A percentile compares a stretch with the other conserved stretches of the same genome.
Conservation (phyloP, 64 coral and sea anemone species). For the Orbicella faveolata region DNA sequence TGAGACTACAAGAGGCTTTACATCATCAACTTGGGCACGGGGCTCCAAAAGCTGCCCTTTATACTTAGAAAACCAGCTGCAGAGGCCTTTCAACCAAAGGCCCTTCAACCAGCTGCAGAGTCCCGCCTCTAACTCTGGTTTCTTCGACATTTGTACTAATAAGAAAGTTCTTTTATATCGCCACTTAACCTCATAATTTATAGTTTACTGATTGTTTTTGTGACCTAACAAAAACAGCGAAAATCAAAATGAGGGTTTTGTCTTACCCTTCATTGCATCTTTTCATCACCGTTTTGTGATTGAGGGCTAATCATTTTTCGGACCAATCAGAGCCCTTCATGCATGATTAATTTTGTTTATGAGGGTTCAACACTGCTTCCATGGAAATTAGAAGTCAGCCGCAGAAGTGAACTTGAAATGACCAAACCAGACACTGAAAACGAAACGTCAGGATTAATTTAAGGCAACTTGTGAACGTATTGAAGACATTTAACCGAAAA, state of each 20-base stretch:
- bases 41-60: too few relatives aligned
- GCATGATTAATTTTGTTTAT: constrained; percentile 97
- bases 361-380: constrained; percentile 59
- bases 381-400: constrained; percentile 79
- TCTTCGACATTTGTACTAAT: too few relatives aligned
- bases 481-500: not conserved
- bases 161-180: too few relatives aligned
- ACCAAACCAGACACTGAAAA: constrained; percentile 44
- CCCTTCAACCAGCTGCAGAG: too few relatives aligned
- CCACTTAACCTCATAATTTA: not conserved
- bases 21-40: too few relatives aligned
- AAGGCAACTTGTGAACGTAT: not conserved
- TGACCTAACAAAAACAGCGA: not conserved
- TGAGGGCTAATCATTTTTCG: not conserved
- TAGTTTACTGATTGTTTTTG: not conserved
- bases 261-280: not conserved
- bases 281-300: not conserved
- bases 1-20: too few relatives aligned
- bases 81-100: too few relatives aligned
- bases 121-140: too few relatives aligned
- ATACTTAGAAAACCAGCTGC: too few relatives aligned
- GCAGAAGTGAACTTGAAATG: constrained; percentile 63
- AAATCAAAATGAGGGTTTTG: not conserved
- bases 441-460: constrained; percentile 46
- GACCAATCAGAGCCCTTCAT: constrained; percentile 66